phyloP scores from a whole-genome alignment of 2,113 vertebrate species.

The Elephantulus edwardii region DNA sequence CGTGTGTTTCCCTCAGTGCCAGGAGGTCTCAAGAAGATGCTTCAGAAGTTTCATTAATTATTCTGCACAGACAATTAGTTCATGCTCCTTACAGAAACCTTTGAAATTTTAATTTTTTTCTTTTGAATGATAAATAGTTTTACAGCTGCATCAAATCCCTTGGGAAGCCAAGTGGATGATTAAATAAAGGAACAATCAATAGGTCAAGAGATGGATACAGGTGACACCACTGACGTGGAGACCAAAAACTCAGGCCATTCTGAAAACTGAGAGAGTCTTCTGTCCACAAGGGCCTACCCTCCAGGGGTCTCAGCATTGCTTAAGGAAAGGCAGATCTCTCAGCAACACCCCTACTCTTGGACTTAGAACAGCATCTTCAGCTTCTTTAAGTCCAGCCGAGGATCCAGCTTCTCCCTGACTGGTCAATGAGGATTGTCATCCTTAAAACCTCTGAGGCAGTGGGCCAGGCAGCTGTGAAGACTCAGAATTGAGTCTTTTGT shows the following conservation, averaged over 20 bases:
- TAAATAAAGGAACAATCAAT: not conserved
- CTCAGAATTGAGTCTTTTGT: too few species aligned
- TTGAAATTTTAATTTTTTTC: not conserved
- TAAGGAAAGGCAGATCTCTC: not conserved
- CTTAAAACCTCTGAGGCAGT: not conserved
- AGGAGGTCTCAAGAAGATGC: not conserved
- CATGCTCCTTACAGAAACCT: not conserved
- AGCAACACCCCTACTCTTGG: not conserved
- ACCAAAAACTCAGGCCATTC: not conserved
- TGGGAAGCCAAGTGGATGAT: not conserved
- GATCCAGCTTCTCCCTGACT: not conserved
- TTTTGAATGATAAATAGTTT: not conserved
- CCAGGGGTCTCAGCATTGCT: fast-evolving
- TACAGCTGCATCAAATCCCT: not conserved
- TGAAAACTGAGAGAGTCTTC: not conserved
- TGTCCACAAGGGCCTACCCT: not conserved
- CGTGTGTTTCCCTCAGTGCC: not conserved
- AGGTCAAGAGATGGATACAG: not conserved
- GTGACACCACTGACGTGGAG: not conserved
- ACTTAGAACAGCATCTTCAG: not conserved
- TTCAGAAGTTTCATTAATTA: not conserved
- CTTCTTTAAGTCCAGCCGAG: not conserved
- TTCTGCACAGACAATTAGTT: fast-evolving
- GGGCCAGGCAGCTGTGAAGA: not conserved
- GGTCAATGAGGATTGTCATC: not conserved